Conservation (phyloP, 1,140 invertebrate species). For the Choristoneura fumiferana region DNA sequence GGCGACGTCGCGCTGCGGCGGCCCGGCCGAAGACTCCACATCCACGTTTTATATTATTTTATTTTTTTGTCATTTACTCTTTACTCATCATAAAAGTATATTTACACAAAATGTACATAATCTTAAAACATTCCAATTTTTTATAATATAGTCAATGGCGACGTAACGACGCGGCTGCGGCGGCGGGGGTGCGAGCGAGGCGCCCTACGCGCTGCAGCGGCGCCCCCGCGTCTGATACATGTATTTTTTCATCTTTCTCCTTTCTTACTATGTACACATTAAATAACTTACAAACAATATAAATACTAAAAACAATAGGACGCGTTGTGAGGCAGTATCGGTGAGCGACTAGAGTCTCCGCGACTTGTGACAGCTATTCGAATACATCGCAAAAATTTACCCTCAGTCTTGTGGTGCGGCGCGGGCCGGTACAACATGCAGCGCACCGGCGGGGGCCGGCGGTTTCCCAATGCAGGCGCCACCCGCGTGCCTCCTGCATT, state of each 20-base stretch:
- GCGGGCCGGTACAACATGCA: neutral
- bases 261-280: constrained; percentile 68
- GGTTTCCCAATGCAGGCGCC: constrained; percentile 2
- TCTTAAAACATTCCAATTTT: constrained; percentile 58
- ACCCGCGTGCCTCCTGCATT: neutral
- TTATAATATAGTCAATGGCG: constrained; percentile 20
- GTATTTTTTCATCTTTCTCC: constrained; percentile 44
- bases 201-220: constrained; percentile 1
- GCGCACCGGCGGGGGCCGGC: neutral
- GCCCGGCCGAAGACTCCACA: neutral
- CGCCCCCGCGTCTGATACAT: neutral
- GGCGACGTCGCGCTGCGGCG: neutral
- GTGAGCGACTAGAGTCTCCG: constrained; percentile 18
- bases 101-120: constrained; percentile 59
- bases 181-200: neutral
- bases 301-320: constrained; percentile 61
- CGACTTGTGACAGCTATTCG: neutral
- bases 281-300: constrained; percentile 74
- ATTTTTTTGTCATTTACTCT: constrained; percentile 65
- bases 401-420: constrained; percentile 16
- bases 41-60: constrained; percentile 22
- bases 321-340: constrained; percentile 40
- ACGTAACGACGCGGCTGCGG: neutral
- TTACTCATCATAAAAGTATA: constrained; percentile 58
- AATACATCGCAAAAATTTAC: constrained; percentile 6